These are phyloP conservation scores for Dolichotis patagonum DNA, from an alignment of 2,113 vertebrate genomes.

Conservation along the genomic window DNA sequence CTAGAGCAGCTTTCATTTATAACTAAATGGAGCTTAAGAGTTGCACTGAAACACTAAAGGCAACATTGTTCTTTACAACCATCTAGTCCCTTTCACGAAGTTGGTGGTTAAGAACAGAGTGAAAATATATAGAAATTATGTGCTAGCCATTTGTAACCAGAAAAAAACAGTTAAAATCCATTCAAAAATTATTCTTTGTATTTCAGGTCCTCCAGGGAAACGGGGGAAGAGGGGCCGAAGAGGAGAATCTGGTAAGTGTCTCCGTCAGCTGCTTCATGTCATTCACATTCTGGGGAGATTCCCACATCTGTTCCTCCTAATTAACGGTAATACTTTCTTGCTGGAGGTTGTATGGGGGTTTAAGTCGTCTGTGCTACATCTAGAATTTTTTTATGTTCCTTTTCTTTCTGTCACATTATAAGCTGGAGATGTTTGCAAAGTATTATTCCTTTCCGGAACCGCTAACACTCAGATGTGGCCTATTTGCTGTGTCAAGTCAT, in stretches of 20 bases:
- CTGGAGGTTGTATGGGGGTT: not conserved
- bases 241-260: constrained; percentile 95
- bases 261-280: constrained; percentile 15
- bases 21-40: constrained; percentile 1
- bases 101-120: not conserved
- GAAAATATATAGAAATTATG: not conserved
- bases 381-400: constrained; percentile 32
- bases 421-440: constrained; percentile 36
- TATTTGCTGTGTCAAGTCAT: not conserved
- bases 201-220: constrained; percentile 97
- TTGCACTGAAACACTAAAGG: not conserved
- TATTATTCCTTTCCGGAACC: constrained; percentile 5
- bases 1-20: not conserved
- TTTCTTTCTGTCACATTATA: constrained; percentile 17
- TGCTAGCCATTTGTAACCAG: not conserved
- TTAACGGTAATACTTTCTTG: not conserved
- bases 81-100: not conserved
- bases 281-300: not conserved
- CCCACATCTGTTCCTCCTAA: constrained; percentile 29
- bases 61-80: not conserved
- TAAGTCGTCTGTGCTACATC: not conserved
- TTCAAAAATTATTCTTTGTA: constrained; percentile 52
- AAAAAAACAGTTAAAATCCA: constrained; percentile 25
- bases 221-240: constrained; percentile 97
- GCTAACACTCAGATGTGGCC: constrained; percentile 46